Evolutionary conservation across 2,888 invertebrate species (phyloP), one percentile per base, ranked within the genome.

Genomic region (Eupithecia pulchellata): DNA sequence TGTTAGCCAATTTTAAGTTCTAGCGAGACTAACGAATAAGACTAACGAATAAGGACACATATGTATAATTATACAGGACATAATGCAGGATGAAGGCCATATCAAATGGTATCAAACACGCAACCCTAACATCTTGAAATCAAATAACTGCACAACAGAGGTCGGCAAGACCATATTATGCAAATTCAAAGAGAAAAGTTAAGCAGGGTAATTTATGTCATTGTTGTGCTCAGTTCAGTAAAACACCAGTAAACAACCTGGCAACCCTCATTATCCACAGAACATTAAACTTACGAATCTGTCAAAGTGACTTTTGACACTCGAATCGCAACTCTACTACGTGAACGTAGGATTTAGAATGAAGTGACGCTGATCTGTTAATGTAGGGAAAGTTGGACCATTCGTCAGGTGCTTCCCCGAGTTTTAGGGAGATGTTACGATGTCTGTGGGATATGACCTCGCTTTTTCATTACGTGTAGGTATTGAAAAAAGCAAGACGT

Each of bases 271-370:
- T 75, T 75, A 75, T 58, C 71, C 69, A 72, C 72, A 68, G 62
- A 73, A 69, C 76, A 73, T 76, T 75, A 73, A 74, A 68, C 72
- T 73, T 69, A 42, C 68, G 66, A 64, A 70, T 72, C 69, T 73
- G 70, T 73, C 76, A 72, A 66, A 72, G 69, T 8, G 8, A 27
- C 64, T 68, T 47, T n/a, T 34, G 1, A 64, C 66, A 34, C 36
- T 58, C 47, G 34, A 39, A 71, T 61, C 4, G 2, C 11, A 20
- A 65, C 66, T 66, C 52, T 60, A 70, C 11, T 13, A 11, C 47
- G 5, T 27, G 5, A 3, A 17, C 9, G 64, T 47, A 72, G 64
- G 70, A 58, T 30, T 65, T 30, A 34, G 14, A 64, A 27, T 57
- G 1, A 25, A 52, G 27, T 30, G 20, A 36, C n/a, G 42, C 17